Evolutionary conservation across 2,888 invertebrate genomes (phyloP), one percentile per base, ranked within the genome.

Genomic region (Toxonevra muliebris): DNA sequence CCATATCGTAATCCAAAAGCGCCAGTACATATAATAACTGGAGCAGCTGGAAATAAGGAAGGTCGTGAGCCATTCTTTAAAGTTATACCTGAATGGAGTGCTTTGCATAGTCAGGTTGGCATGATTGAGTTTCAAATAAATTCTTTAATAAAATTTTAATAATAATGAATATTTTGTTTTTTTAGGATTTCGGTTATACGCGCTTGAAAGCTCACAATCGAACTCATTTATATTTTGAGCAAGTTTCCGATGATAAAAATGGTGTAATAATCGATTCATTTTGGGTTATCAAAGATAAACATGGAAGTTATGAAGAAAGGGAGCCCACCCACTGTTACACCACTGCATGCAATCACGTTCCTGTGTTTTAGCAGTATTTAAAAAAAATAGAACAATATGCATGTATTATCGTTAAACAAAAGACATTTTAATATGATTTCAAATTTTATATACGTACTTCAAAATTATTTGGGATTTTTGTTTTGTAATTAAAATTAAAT

Each of bases 1-100:
- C 89, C 89, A 0, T 90, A 90, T 74, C 82, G 80, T 10, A 88
- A 89, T 81, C 89, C 90, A 0, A 75, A 90, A 71, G 98, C 96
- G 0, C 96, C 98, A 0, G 92, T 98, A 0, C 98, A 99, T 82
- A 88, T 99, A 79, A 91, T 89, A 76, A 93, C 94, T 11, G 96
- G 96, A 54, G 94, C 95, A 0, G 95, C 95, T 8, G 96, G 96
- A 11, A 95, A 95, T 77, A 88, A 90, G 70, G 95, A 96, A 82
- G 90, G 91, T 0, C 91, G 92, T n/a, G 97, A 97, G 76, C 86
- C 87, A 0, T 95, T 95, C 80, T 84, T 87, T 17, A 82, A 88
- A 63, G 30, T 69, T 0, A 78, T 82, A 69, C 90, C 91, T 0
- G 80, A 86, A 0, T 96, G 95, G 95, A 94, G 94, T 60, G 96